phyloP scores from a whole-genome alignment of 2,888 invertebrate genomes.

The Pocota personata region DNA sequence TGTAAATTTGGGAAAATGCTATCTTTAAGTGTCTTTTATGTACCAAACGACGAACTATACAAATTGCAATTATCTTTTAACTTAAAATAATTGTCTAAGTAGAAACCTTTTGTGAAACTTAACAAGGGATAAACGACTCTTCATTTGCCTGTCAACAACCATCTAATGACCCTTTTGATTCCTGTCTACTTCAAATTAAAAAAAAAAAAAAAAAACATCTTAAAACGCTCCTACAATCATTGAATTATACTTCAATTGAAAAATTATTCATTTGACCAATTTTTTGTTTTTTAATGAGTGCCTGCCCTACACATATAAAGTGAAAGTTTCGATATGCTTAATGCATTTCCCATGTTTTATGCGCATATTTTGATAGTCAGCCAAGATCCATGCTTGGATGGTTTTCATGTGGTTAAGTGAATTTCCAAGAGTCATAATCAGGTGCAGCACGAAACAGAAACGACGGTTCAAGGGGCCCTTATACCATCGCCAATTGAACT shows the following conservation, averaged over 20 bases:
- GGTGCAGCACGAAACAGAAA: slow-evolving; percentile 21
- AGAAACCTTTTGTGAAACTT: not conserved
- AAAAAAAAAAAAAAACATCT: not conserved
- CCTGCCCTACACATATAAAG: slow-evolving; percentile 22
- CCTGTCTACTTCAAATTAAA: not conserved
- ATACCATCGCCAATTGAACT: slow-evolving; percentile 21
- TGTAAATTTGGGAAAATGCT: too few species aligned
- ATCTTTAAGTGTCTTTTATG: too few species aligned
- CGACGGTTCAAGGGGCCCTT: slow-evolving; percentile 11
- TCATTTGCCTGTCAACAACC: not conserved
- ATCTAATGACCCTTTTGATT: not conserved
- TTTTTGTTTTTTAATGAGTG: slow-evolving; percentile 30
- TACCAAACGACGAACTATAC: not conserved
- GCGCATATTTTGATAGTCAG: not conserved
- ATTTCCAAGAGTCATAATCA: slow-evolving; percentile 28
- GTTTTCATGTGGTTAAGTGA: not conserved
- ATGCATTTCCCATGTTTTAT: slow-evolving; percentile 50
- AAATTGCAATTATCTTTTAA: not conserved
- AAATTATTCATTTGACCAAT: slow-evolving; percentile 54
- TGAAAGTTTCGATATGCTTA: slow-evolving; percentile 53
- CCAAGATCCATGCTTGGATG: not conserved
- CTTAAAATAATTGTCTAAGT: not conserved
- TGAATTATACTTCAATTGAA: slow-evolving; percentile 43
- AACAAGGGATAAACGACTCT: not conserved
- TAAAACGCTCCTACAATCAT: not conserved